Base-by-base conservation (phyloP, 2,113 vertebrate genomes). In the Dasyprocta punctata region DNA sequence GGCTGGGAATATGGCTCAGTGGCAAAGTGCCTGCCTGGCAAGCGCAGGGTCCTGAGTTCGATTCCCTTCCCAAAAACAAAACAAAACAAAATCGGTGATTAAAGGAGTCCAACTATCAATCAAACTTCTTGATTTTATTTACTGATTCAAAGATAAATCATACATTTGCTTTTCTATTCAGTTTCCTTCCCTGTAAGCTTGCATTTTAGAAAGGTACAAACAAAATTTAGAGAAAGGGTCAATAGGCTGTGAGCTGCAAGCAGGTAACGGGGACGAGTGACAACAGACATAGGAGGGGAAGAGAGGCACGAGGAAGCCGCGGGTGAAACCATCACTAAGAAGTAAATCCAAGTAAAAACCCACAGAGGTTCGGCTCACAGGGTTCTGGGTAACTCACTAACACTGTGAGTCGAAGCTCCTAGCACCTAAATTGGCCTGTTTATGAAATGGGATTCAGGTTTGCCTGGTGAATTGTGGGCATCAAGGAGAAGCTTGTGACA, bases 1-100 rank as follows among this genome's bases (percentile, higher is more conserved):
- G 47, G 47, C 47, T 8, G 47, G 8, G 47, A 8, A 49, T 49
- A 49, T 8, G 47, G 47, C 47, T 49, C 47, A 49, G 47, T 8
- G 8, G 47, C 47, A 49, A 49, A 49, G 47, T 49, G 47, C 47
- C 47, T 49, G n/a, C n/a, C n/a, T n/a, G n/a, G n/a, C n/a, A n/a
- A n/a, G n/a, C n/a, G n/a, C n/a, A n/a, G n/a, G n/a, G n/a, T n/a
- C n/a, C n/a, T n/a, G n/a, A n/a, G n/a, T n/a, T n/a, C n/a, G n/a
- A n/a, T n/a, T n/a, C n/a, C n/a, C n/a, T n/a, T n/a, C n/a, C n/a
- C n/a, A n/a, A n/a, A n/a, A n/a, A n/a, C n/a, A n/a, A n/a, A n/a
- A n/a, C n/a, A n/a, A n/a, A n/a, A n/a, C n/a, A 89, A 86, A 60
- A 92, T 67, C 44, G 71, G 91, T 49, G 22, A 77, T 87, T 88